Base-by-base conservation (phyloP, 2,888 invertebrate species). In the Rhogogaster chlorosoma region DNA sequence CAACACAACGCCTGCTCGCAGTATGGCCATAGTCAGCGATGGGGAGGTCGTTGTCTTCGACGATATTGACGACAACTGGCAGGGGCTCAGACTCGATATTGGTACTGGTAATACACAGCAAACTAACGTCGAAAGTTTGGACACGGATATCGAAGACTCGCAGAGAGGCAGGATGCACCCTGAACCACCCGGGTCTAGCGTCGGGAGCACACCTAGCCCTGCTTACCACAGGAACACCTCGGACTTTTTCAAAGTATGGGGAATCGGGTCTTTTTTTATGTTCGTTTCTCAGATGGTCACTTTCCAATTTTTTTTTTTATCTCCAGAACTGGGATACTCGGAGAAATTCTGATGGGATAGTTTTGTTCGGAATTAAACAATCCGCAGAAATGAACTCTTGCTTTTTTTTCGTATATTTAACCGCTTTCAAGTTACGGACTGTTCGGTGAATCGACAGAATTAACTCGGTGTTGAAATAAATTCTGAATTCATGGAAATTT, bases 41-140 rank as follows among this genome's bases (percentile, higher is more conserved):
- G 97, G 96, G 29, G 98, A 97, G 92, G 97, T 97, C 78, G 97
- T 97, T 89, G 97, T 97, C 83, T 98, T 98, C 91, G 98, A 98
- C 92, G 98, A 98, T 93, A 96, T 97, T 86, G 97, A 96, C 87
- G 98, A 98, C 90, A 96, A 96, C 90, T 97, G 97, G 97, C 96
- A 96, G 94, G 96, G 96, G 94, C 85, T 93, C 36, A 89, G 92
- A 84, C 87, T 93, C 49, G 93, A 93, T 86, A 87, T 93, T 49
- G 89, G 89, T 36, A 89, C 91, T 12, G 90, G 88, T 9, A 92
- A 91, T 70, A 87, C 89, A 10, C 91, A 91, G 85, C 86, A 89
- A 64, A 75, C 83, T 22, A 88, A 88, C 61, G 87, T 88, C 12
- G 86, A 89, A 42, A 88, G 86, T 84, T 87, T 91, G 73, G 92